These are phyloP conservation scores for Haliclona indistincta DNA, from an alignment of 37 sponge, comb jelly and placozoan genomes.

Conservation along the genomic window DNA sequence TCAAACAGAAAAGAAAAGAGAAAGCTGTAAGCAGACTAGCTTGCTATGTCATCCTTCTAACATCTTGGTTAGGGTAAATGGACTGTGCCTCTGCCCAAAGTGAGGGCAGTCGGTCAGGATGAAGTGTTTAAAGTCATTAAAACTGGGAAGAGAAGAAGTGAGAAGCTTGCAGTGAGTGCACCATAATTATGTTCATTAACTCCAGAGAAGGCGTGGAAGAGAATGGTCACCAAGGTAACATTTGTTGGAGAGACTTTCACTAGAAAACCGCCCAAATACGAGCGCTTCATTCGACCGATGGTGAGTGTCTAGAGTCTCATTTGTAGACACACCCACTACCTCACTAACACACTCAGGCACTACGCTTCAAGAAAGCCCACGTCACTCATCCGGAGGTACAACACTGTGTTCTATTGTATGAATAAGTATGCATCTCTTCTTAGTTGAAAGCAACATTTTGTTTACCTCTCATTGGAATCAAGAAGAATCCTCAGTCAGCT, in stretches of 20 bases:
- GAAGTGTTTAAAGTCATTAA: constrained; percentile 93
- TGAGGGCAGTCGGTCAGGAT: constrained; percentile 90
- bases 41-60: background rate
- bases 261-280: constrained; percentile 97
- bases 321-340: background rate
- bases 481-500: constrained; percentile 98
- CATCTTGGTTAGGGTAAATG: constrained; percentile 84
- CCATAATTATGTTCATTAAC: background rate
- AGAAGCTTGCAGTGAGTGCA: background rate
- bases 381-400: constrained; percentile 97
- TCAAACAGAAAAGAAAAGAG: constrained; percentile 99
- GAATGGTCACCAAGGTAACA: constrained; percentile 98
- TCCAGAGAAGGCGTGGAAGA: constrained; percentile 90
- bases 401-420: background rate
- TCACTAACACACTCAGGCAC: constrained; percentile 31
- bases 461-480: constrained; percentile 97
- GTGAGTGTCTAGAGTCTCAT: constrained; percentile 6
- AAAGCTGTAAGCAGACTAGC: constrained; percentile 81
- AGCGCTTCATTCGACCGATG: constrained; percentile 99
- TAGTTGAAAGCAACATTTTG: constrained; percentile 97
- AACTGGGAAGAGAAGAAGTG: constrained; percentile 91
- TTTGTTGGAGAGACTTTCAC: constrained; percentile 98
- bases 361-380: constrained; percentile 99
- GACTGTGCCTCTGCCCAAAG: constrained; percentile 98
- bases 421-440: background rate